Evolutionary conservation across 1,140 invertebrate species (phyloP).

Genomic region (Bombus affinis): DNA sequence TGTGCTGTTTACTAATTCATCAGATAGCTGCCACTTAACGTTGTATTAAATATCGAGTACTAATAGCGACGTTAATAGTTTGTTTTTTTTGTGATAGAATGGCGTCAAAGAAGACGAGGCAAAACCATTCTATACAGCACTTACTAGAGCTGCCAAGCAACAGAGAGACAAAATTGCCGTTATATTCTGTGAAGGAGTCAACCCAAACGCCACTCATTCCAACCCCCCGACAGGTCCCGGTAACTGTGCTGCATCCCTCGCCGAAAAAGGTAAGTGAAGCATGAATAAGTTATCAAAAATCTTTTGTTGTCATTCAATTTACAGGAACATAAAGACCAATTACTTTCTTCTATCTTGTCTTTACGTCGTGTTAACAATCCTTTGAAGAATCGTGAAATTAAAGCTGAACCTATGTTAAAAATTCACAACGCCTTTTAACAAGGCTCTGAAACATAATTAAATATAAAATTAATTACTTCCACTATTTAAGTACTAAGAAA

Average conservation of each 20-base stretch:
- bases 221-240: conserved; percentile 78
- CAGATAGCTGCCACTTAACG: not conserved
- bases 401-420: not conserved
- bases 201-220: conserved; percentile 67
- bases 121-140: conserved; percentile 81
- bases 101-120: conserved; percentile 78
- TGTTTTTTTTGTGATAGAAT: conserved; percentile 66
- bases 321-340: not conserved
- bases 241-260: conserved; percentile 78
- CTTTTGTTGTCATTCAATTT: conserved; percentile 17
- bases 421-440: not conserved
- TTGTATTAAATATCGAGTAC: not conserved
- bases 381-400: too few relatives aligned
- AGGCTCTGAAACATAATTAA: not conserved
- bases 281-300: conserved; percentile 30
- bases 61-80: not conserved
- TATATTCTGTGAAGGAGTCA: conserved; percentile 69
- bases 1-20: conserved; percentile 15
- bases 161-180: conserved; percentile 74
- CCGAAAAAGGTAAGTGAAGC: conserved; percentile 78
- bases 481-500: conserved; percentile 5
- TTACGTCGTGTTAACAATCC: not conserved
- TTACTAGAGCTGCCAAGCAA: conserved; percentile 79
- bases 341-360: not conserved
- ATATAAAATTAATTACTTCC: conserved; percentile 21